Percentiles rank a stretch among this genome's conserved stretches.
phyloP scores from a whole-genome alignment of 2,888 invertebrate genomes.

The Macaria notata region DNA sequence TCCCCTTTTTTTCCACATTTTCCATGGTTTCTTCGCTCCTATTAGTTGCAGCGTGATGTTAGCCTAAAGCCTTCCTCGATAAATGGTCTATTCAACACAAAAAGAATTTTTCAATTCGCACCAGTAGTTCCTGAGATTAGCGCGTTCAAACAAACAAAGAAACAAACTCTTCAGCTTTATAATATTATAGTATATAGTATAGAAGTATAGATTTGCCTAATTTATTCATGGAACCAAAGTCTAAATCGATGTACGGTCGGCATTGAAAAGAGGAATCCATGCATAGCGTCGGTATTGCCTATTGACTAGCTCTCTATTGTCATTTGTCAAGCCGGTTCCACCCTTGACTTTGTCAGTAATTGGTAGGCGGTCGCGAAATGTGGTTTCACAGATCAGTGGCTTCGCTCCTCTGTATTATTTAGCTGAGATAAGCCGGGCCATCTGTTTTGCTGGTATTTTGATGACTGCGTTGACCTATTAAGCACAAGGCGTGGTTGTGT shows the following conservation, averaged over 20 bases:
- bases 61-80: too few species aligned
- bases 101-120: too few species aligned
- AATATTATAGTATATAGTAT: too few species aligned
- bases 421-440: slow-evolving; percentile 28
- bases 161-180: too few species aligned
- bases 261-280: slow-evolving; percentile 30
- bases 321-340: slow-evolving; percentile 31
- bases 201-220: slow-evolving; percentile 27
- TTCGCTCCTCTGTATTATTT: slow-evolving; percentile 28
- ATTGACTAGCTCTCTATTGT: slow-evolving; percentile 23
- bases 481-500: slow-evolving; percentile 31
- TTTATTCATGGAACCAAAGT: slow-evolving; percentile 23
- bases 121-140: too few species aligned
- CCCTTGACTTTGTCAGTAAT: slow-evolving; percentile 39
- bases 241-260: slow-evolving; percentile 23
- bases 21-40: too few species aligned
- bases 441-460: slow-evolving; percentile 36
- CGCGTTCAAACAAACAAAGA: too few species aligned
- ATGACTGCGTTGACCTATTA: slow-evolving; percentile 38
- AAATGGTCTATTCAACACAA: too few species aligned
- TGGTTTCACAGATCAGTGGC: slow-evolving; percentile 40
- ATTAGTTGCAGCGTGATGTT: too few species aligned
- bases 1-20: too few species aligned
- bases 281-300: slow-evolving; percentile 28
- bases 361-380: slow-evolving; percentile 35